phyloP scores from a whole-genome alignment of 2,797 vertebrate genomes.

The Coendou prehensilis region DNA sequence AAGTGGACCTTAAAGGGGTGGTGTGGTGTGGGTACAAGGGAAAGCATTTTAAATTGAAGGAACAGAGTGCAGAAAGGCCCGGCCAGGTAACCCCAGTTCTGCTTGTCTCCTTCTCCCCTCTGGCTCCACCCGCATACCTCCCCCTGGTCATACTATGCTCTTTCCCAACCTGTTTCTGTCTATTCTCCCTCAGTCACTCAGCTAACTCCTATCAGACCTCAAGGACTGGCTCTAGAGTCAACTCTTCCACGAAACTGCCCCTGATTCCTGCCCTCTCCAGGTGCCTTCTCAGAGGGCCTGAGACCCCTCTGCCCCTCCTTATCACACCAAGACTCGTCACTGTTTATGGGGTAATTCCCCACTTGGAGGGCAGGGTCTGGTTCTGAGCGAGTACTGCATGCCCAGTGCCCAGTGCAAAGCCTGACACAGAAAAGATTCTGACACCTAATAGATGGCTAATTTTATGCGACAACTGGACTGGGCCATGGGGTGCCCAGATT shows the following conservation, averaged over 20 bases:
- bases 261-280: neutral
- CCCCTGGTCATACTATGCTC: neutral
- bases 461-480: neutral
- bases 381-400: constrained; percentile 23
- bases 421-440: constrained; percentile 19
- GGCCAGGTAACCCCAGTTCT: neutral
- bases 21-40: neutral
- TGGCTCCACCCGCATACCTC: neutral
- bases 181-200: neutral
- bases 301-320: neutral
- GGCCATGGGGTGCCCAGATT: neutral
- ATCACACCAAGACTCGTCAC: neutral
- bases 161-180: neutral
- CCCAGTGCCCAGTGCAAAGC: neutral
- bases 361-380: neutral
- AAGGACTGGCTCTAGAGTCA: neutral
- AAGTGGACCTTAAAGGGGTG: constrained; percentile 30
- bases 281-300: neutral
- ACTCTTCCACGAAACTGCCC: constrained; percentile 43
- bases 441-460: neutral
- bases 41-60: neutral
- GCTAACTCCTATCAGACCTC: neutral
- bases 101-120: neutral
- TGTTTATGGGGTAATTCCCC: neutral
- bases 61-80: neutral